Evolutionary conservation across 2,113 vertebrate genomes (phyloP), one percentile per base, ranked within the genome.

Genomic region (Solea solea): DNA sequence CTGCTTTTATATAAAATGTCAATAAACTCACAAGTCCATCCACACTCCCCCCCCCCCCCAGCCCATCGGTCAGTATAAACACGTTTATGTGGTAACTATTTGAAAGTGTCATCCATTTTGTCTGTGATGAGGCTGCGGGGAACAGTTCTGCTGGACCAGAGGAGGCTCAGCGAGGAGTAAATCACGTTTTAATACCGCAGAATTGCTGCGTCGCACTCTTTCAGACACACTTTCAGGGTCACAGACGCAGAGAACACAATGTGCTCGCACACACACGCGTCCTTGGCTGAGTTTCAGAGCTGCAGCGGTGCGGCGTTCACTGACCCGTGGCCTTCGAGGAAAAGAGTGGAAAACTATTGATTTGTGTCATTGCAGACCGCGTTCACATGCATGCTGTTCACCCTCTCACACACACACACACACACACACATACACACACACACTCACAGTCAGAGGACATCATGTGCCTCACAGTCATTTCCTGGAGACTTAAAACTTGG

Each of bases 291-390:
- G 65, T 34, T 84, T 78, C 76, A 82, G 69, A 52, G 81, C 86
- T 74, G 64, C 53, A 61, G 65, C 14, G 46, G 64, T 1, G 21
- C 21, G 55, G 66, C 77, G 78, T 69, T 21, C 72, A 68, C 69
- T 89, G 85, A 88, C 87, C 84, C 80, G 52, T 64, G 67, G 48
- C 68, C 49, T 70, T 5, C 25, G 28, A 72, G 78, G 76, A 61
- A 60, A 46, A 34, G 64, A 73, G 76, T 48, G 44, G 49, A 65
- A 73, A 75, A 78, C 63, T 58, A 89, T 89, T 61, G 86, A 89
- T 85, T 89, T 78, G 42, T 71, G 55, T 78, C 80, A 59, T 72
- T 40, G 64, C 34, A 55, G 64, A 69, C 8, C 69, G 69, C 21
- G 21, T 15, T 45, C 76, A 49, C 63, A 50, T 51, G 50, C 28